phyloP scores from a whole-genome alignment of 1,140 invertebrate genomes.

The Drosophila truncata region DNA sequence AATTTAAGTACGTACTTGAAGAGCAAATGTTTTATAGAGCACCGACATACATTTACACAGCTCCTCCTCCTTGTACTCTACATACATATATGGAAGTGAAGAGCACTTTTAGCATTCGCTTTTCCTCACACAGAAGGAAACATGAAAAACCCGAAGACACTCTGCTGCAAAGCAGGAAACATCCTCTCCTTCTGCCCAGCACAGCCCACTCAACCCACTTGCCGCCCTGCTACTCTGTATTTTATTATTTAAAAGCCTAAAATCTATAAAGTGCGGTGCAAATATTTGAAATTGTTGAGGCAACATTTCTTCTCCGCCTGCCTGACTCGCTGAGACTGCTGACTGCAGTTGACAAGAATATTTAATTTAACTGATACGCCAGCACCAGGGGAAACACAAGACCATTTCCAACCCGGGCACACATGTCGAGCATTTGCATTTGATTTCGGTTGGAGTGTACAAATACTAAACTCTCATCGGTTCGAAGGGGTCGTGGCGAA shows the following conservation, averaged over 20 bases:
- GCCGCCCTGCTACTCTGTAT: conserved; percentile 50
- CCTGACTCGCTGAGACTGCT: conserved; percentile 57
- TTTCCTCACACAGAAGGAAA: conserved; percentile 25
- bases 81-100: conserved; percentile 17
- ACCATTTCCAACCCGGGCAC: conserved; percentile 37
- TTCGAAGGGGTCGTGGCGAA: background rate
- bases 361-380: conserved; percentile 70
- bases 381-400: conserved; percentile 29
- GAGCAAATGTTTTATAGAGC: conserved; percentile 80
- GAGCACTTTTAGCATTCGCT: conserved; percentile 51
- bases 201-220: conserved; percentile 31
- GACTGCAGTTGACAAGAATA: conserved; percentile 82
- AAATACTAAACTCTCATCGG: conserved; percentile 13
- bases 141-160: conserved; percentile 51
- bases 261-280: conserved; percentile 82
- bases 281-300: conserved; percentile 79
- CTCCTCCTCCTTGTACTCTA: background rate
- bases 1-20: conserved; percentile 81
- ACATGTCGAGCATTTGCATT: conserved; percentile 50
- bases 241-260: conserved; percentile 83
- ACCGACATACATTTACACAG: conserved; percentile 59
- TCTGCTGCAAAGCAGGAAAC: conserved; percentile 62
- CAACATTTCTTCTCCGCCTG: conserved; percentile 62
- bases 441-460: conserved; percentile 36
- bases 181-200: conserved; percentile 31